Evolutionary conservation across 2,113 vertebrate genomes (phyloP).

Genomic region (Taxidea taxus): DNA sequence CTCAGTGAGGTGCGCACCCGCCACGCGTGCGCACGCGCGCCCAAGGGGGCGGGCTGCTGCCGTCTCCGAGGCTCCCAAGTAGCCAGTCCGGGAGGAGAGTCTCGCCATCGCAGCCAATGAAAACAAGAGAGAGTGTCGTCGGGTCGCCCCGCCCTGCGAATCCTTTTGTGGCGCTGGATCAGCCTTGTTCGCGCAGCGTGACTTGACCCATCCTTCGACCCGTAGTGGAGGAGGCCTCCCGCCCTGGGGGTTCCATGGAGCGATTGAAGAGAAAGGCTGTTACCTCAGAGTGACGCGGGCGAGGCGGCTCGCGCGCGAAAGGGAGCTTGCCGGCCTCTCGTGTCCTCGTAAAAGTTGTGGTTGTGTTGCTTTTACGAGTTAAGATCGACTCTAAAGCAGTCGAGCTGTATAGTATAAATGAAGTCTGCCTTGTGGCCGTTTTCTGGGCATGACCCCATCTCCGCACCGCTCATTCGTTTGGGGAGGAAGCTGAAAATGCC

Average conservation of each 20-base stretch:
- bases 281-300: background rate
- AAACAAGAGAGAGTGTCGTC: background rate
- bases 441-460: background rate
- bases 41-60: background rate
- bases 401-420: background rate
- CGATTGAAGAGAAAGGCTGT: background rate
- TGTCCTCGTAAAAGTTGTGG: background rate
- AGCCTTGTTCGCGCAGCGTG: background rate
- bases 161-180: slow-evolving; percentile 61
- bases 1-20: background rate
- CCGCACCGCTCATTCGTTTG: background rate
- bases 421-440: background rate
- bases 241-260: background rate
- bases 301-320: background rate
- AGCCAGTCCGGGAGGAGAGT: background rate
- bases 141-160: background rate
- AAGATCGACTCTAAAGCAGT: background rate
- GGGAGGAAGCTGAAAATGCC: background rate
- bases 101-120: slow-evolving; percentile 13
- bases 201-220: background rate
- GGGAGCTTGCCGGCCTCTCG: background rate
- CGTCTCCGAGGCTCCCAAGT: background rate
- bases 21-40: slow-evolving; percentile 18
- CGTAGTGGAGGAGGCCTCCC: slow-evolving; percentile 4
- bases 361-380: background rate